Conservation (phyloP, 2,113 vertebrate species). For the Procapra przewalskii region DNA sequence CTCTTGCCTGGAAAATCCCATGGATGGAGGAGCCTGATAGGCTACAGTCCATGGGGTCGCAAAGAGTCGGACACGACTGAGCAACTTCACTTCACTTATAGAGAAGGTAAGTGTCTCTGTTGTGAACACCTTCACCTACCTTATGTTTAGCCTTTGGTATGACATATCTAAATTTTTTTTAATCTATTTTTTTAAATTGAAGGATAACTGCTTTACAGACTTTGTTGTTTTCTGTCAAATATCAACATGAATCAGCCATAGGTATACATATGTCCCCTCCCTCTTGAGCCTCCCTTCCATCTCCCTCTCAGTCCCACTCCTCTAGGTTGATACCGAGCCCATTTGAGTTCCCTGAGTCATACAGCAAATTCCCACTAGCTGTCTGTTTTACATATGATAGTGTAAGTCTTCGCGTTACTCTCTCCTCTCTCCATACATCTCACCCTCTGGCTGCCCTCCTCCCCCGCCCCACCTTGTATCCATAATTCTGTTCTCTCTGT, state of each 20-base stretch:
- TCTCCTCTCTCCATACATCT: neutral
- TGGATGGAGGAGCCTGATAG: too few species aligned
- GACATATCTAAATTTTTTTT: neutral
- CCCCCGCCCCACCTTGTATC: fast-evolving
- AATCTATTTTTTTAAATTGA: neutral
- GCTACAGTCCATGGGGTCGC: too few species aligned
- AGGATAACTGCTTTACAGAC: neutral
- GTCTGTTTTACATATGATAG: neutral
- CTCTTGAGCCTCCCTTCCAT: neutral
- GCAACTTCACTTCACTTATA: neutral
- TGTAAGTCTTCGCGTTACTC: fast-evolving
- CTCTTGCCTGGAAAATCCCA: too few species aligned
- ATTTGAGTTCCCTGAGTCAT: neutral
- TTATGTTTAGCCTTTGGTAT: neutral
- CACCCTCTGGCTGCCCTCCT: neutral
- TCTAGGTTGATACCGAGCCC: neutral
- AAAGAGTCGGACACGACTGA: too few species aligned
- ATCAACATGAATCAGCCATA: neutral
- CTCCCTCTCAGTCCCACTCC: neutral
- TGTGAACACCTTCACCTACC: neutral
- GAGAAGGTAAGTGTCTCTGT: neutral
- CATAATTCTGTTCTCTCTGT: neutral
- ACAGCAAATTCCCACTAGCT: neutral
- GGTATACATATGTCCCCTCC: neutral
- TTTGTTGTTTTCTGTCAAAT: neutral